Conservation (phyloP, 2,113 vertebrate species). For the Podarcis raffonei region DNA sequence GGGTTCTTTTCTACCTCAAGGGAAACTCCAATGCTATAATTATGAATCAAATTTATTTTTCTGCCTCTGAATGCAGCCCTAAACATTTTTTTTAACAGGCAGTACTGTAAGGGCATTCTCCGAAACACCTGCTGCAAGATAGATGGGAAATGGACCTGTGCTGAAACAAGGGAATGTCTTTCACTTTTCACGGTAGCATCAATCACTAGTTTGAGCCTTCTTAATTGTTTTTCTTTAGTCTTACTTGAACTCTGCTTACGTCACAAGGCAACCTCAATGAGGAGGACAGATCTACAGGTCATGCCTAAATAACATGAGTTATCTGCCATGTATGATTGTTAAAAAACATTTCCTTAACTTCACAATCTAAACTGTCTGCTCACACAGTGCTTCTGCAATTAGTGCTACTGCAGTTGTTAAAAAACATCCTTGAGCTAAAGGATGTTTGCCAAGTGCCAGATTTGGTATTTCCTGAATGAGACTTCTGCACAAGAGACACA, state of each 20-base stretch:
- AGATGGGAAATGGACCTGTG: background rate
- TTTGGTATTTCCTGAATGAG: background rate
- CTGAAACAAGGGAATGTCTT: background rate
- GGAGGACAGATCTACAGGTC: background rate
- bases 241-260: background rate
- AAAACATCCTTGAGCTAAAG: slow-evolving; percentile 8
- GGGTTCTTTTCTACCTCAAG: slow-evolving; percentile 16
- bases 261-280: background rate
- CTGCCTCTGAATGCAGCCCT: slow-evolving; percentile 21
- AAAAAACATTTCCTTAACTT: background rate
- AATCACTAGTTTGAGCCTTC: background rate
- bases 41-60: slow-evolving; percentile 3
- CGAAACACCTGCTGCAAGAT: background rate
- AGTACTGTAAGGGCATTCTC: background rate
- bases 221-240: background rate
- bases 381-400: background rate
- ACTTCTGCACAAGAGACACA: background rate
- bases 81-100: slow-evolving; percentile 1
- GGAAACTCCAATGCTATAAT: slow-evolving; percentile 3
- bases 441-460: slow-evolving; percentile 9
- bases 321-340: background rate
- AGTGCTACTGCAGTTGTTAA: background rate
- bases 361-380: fast-evolving
- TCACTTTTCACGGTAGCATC: background rate
- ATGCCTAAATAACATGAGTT: background rate